These are phyloP conservation scores for Tenthredo livida DNA, from an alignment of 2,888 invertebrate species.

Conservation along the genomic window DNA sequence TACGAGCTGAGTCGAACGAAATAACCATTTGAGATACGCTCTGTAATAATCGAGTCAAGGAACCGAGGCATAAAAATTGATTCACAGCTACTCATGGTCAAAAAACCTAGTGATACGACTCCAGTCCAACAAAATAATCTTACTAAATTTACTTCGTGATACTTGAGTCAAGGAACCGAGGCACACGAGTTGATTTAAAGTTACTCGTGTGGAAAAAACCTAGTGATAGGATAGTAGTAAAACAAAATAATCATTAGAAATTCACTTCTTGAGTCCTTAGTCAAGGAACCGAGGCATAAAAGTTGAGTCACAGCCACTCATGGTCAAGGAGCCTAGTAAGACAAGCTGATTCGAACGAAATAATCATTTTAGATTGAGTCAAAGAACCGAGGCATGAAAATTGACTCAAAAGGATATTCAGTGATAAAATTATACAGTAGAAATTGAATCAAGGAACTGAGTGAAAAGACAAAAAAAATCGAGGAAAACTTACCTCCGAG, in stretches of 20 bases:
- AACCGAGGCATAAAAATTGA: background rate
- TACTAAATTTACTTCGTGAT: background rate
- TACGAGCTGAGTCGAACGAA: background rate
- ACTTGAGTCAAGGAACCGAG: background rate
- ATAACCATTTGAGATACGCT: background rate
- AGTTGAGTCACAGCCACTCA: too few species aligned
- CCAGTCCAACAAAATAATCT: background rate
- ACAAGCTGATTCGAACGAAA: background rate
- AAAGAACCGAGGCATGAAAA: background rate
- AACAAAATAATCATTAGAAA: too few species aligned
- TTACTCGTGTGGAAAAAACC: background rate
- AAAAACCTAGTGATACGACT: background rate
- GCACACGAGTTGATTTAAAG: background rate
- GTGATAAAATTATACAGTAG: background rate
- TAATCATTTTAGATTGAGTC: background rate
- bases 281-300: too few species aligned
- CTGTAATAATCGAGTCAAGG: background rate
- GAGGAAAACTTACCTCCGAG: conserved; percentile 84
- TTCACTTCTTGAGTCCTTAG: too few species aligned
- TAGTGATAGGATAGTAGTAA: too few species aligned
- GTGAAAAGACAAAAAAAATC: conserved; percentile 34
- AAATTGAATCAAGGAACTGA: background rate
- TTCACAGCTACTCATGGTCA: background rate
- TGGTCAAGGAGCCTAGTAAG: too few species aligned
- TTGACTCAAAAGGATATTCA: background rate